Evolutionary conservation across 2,113 vertebrate species (phyloP), one percentile per base, ranked within the genome.

Genomic region (Corythaeola cristata): DNA sequence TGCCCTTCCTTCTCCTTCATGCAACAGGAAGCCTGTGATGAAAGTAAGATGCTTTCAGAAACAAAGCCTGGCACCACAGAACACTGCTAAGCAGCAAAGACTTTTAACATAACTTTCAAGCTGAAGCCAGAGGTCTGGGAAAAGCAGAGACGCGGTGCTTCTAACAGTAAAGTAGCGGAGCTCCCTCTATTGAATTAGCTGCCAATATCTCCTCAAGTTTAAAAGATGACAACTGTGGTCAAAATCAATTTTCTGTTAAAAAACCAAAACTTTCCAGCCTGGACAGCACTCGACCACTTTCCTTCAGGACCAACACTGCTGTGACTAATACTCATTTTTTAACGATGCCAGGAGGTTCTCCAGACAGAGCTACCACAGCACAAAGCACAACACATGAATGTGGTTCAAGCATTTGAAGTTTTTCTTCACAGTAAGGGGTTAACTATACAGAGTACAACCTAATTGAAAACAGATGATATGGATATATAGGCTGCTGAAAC

Each of bases 121-220:
- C 80, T 82, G 91, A 97, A 95, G 66, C 23, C 83, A 88, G 69
- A 96, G 33, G 63, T 82, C 62, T 96, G 56, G 76, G 86, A 90
- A 96, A 92, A 92, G 50, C 66, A 87, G 93, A 78, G 68, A 83
- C 3, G 2, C 0, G 1, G 49, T 73, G 58, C 72, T 94, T 91
- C 88, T 32, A 85, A 91, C 91, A 97, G 50, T 5, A 90, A 97
- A 81, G 95, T 76, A 85, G 95, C 0, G 6, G 95, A 97, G 97
- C 94, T 98, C 96, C 97, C 96, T 97, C 97, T 98, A 95, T 97
- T 98, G 97, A 98, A 92, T 94, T 80, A 95, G 59, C 82, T 96
- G 90, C 69, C 93, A 94, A 50, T 79, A 47, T 92, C 28, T 87
- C 62, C 75, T 89, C 49, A 88, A 76, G 49, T 78, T 93, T 96